Evolutionary conservation across 2,113 vertebrate genomes (phyloP), one percentile per base, ranked within the genome.

Genomic region (Poecilia latipinna): DNA sequence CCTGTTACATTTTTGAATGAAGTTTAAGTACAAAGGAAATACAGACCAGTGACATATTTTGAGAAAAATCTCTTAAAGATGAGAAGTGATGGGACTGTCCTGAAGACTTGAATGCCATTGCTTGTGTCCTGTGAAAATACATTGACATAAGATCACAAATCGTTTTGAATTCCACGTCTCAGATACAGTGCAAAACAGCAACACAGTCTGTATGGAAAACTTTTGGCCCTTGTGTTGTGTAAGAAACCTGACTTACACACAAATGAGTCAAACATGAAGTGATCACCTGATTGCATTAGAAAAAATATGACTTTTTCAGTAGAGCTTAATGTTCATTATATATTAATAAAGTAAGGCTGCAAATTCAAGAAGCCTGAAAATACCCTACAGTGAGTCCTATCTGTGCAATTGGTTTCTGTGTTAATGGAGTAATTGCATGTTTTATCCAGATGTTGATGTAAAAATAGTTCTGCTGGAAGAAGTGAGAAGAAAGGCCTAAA

Each of bases 21-120:
- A 48, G 44, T 19, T 63, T 63, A 13, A 66, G 4, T 8, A 68
- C 22, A 1, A 32, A 39, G 28, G 12, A 68, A 10, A 79, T 8
- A 82, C 91, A 93, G 85, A 95, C 95, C 89, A 92, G 71, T 15
- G 92, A 93, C 28, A 91, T 24, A 13, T 64, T 90, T 75, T 93
- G 88, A 29, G 84, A 88, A 64, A 85, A 95, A 77, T 95, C 92
- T 54, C 86, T 35, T 12, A 90, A 91, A 72, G 89, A 90, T 1
- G 84, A 88, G 37, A 90, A 85, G 15, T 91, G 73, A 10, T 70
- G 77, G 72, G 86, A 90, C 6, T 77, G 54, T 76, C 85, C 89
- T 24, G 81, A 78, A 1, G 90, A 86, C 75, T 88, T 92, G n/a
- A 86, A 87, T 7, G 86, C 89, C 68, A 89, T 84, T 12, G 94